A percentile compares a stretch with the other conserved stretches of the same genome.
Conservation (phyloP, 2,888 invertebrate species). For the Papilio protenor region DNA sequence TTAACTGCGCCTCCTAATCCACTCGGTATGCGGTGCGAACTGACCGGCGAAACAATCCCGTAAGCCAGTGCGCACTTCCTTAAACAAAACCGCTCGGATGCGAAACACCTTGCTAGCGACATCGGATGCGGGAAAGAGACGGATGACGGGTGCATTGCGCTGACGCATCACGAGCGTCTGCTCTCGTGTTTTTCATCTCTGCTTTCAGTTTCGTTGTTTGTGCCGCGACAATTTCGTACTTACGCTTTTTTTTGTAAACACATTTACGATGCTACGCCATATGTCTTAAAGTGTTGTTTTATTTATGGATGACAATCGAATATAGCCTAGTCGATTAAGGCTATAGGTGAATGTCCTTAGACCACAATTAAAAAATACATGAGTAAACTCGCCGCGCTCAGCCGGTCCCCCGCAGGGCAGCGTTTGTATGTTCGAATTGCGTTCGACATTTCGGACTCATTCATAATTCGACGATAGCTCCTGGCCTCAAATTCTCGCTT, state of each 20-base stretch:
- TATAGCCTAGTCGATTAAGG: slow-evolving; percentile 18
- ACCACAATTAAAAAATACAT: slow-evolving; percentile 5
- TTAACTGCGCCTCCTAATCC: slow-evolving; percentile 69
- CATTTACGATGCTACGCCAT: neutral
- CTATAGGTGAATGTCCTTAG: slow-evolving; percentile 22
- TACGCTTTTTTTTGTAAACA: slow-evolving; percentile 19
- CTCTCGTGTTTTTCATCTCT: slow-evolving; percentile 71
- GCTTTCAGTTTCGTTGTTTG: slow-evolving; percentile 74
- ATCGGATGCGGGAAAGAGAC: slow-evolving; percentile 52
- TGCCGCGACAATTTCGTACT: slow-evolving; percentile 43
- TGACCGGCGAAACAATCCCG: slow-evolving; percentile 67
- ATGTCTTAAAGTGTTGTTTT: neutral
- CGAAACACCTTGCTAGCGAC: slow-evolving; percentile 51
- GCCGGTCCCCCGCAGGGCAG: slow-evolving; percentile 75
- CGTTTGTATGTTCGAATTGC: slow-evolving; percentile 70
- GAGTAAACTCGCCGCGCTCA: slow-evolving; percentile 57
- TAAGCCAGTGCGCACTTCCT: slow-evolving; percentile 74
- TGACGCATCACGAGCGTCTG: slow-evolving; percentile 79
- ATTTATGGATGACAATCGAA: slow-evolving; percentile 4
- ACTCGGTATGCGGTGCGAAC: slow-evolving; percentile 73
- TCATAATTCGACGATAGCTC: slow-evolving; percentile 7
- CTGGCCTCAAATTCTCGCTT: slow-evolving; percentile 21
- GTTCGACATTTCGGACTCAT: slow-evolving; percentile 50
- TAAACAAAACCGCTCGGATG: slow-evolving; percentile 60
- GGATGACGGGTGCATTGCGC: slow-evolving; percentile 72